phyloP scores from a whole-genome alignment of 2,888 invertebrate species.

The Bombylius major region DNA sequence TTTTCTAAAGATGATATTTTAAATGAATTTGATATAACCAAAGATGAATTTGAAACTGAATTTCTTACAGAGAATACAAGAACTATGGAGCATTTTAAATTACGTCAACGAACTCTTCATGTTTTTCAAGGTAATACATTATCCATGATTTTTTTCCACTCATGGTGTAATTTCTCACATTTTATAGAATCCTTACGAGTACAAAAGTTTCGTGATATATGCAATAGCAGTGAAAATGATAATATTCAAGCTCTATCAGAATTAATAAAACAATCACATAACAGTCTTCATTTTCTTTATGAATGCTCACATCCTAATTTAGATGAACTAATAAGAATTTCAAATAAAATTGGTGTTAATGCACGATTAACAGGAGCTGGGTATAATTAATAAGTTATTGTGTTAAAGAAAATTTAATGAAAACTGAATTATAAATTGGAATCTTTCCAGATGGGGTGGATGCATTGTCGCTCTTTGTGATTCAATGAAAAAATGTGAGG shows the following conservation, averaged over 20 bases:
- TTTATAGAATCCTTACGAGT: conserved; percentile 76
- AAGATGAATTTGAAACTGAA: conserved; percentile 48
- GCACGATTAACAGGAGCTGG: conserved; percentile 95
- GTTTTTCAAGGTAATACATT: conserved; percentile 58
- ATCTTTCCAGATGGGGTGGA: conserved; percentile 73
- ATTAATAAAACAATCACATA: conserved; percentile 82
- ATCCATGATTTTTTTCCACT: neutral
- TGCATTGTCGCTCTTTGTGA: conserved; percentile 66
- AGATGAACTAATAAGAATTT: conserved; percentile 67
- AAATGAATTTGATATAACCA: conserved; percentile 42
- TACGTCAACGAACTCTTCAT: conserved; percentile 77
- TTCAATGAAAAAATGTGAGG: conserved; percentile 45
- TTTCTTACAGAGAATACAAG: conserved; percentile 54
- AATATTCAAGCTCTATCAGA: conserved; percentile 51
- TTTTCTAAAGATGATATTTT: conserved; percentile 61
- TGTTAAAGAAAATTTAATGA: neutral
- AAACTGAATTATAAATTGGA: too few relatives aligned
- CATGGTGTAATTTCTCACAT: neutral
- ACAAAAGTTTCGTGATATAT: conserved; percentile 58
- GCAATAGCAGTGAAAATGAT: conserved; percentile 30
- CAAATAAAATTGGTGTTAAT: conserved; percentile 50
- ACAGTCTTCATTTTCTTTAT: conserved; percentile 70
- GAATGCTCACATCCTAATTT: conserved; percentile 87
- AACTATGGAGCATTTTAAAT: conserved; percentile 53
- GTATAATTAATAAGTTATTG: conserved; percentile 26